Base-by-base conservation (phyloP, 2,113 vertebrate genomes). In the Asarcornis scutulata region DNA sequence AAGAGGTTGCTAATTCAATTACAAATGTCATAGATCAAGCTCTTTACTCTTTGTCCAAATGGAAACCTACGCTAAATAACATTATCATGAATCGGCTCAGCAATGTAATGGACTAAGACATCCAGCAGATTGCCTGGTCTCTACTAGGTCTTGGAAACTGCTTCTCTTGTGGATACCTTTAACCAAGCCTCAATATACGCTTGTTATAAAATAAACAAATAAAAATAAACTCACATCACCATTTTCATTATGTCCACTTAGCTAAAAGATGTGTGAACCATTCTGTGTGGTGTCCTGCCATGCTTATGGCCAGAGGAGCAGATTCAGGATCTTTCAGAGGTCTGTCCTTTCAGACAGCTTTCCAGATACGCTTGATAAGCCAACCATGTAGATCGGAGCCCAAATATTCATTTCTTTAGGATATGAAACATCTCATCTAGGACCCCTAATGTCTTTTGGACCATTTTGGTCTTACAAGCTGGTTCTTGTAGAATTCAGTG, bases 41-140 rank as follows among this genome's bases (percentile, higher is more conserved):
- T 93, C 88, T 66, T 93, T 84, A 66, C 95, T 88, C 36, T 78
- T 83, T 83, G 72, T 58, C 95, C 80, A 82, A 91, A 94, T 84
- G 92, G 93, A 92, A 93, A 94, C 96, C 93, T 84, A 88, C 86
- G 76, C 92, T 76, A 92, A 96, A 94, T 88, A 94, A 96, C 90
- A 27, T 96, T 52, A 68, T 50, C 85, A 2, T n/a, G 83, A 96
- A 84, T 79, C 91, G 95, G 29, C 92, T 95, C 86, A 62, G 95
- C 64, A 48, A 26, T 72, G 88, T 94, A 86, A 93, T 93, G 93
- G 86, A 72, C 76, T 82, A 13, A 75, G 72, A 5, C 27, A 76
- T 36, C 80, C 44, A 83, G 50, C 90, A 93, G 86, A 80, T 78
- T 96, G 92, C 56, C 64, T 52, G 20, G 52, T 71, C 60, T 81